Conservation (phyloP, 2,113 vertebrate species). For the Pitta sordida region DNA sequence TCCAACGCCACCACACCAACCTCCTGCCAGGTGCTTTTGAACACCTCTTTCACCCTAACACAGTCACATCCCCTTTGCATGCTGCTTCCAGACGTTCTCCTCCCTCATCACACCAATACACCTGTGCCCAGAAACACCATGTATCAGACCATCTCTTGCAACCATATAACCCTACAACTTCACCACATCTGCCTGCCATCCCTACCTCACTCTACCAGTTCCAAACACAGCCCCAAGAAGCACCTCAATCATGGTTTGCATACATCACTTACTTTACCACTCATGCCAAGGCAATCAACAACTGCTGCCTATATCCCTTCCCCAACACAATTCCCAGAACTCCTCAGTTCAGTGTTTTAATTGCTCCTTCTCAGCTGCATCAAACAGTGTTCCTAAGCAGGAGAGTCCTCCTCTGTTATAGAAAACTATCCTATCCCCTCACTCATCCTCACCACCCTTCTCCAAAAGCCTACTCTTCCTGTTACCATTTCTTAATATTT, state of each 20-base stretch:
- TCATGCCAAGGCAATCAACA: neutral
- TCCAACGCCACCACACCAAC: neutral
- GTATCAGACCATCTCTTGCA: neutral
- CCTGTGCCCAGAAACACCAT: neutral
- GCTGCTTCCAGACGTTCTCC: fast-evolving
- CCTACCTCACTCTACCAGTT: neutral
- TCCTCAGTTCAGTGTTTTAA: fast-evolving
- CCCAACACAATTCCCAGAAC: neutral
- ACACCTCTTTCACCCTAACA: neutral
- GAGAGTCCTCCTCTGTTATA: neutral
- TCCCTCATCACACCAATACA: neutral
- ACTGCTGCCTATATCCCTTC: neutral
- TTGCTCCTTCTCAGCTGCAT: neutral
- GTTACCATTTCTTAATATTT: neutral
- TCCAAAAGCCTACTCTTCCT: neutral
- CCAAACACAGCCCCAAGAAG: neutral
- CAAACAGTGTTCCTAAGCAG: neutral
- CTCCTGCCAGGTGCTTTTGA: neutral
- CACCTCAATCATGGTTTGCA: fast-evolving
- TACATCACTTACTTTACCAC: neutral
- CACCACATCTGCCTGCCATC: neutral
- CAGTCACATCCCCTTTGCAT: neutral
- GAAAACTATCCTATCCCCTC: neutral
- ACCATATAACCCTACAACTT: neutral
- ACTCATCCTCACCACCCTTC: neutral